Evolutionary conservation across 2,888 invertebrate species (phyloP).

Genomic region (Lumbricus terrestris): DNA sequence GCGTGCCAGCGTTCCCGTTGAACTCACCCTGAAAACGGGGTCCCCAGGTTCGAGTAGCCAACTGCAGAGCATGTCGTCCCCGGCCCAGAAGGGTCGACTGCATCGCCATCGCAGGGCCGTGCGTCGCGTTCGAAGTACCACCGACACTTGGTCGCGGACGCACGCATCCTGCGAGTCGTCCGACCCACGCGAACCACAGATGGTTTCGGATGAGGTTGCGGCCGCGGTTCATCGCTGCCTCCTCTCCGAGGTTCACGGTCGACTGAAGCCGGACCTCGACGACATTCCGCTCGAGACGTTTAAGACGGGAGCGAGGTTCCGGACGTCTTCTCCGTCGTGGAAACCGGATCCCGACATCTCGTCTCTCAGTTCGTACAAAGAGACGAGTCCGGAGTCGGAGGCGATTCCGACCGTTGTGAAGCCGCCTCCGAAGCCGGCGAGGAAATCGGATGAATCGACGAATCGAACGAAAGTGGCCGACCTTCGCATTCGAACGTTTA

Average conservation of each 20-base stretch:
- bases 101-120: conserved; percentile 41
- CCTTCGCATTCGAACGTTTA: not conserved
- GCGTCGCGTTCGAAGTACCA: conserved; percentile 48
- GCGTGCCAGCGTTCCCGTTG: not conserved
- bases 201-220: not conserved
- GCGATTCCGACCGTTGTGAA: not conserved
- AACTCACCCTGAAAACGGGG: not conserved
- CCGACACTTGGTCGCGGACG: conserved; percentile 36
- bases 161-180: not conserved
- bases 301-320: not conserved
- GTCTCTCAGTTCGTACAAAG: conserved; percentile 36
- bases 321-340: not conserved
- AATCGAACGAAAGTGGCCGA: not conserved
- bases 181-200: conserved; percentile 31
- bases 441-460: not conserved
- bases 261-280: not conserved
- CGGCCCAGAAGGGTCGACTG: conserved; percentile 21
- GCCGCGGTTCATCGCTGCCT: not conserved
- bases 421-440: not conserved
- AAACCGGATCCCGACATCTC: conserved; percentile 23
- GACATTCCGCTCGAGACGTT: not conserved
- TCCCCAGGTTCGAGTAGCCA: conserved; percentile 68
- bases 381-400: conserved; percentile 36
- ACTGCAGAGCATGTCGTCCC: conserved; percentile 44
- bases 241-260: not conserved